Base-by-base conservation (phyloP, 2,888 invertebrate genomes). In the Caenorhabditis zanzibari region DNA sequence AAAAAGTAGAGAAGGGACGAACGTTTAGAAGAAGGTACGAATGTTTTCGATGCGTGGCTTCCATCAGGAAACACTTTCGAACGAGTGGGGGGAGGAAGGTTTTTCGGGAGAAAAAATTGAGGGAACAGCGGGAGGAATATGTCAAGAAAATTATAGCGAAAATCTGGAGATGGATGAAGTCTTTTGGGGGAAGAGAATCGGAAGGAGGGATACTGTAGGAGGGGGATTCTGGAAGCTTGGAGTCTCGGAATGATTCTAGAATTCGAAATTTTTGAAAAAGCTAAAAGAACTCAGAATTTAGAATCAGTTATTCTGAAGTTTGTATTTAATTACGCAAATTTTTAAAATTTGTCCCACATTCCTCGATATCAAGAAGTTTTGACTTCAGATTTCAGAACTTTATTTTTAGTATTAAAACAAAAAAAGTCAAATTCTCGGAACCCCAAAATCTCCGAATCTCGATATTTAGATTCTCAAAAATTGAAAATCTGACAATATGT, bases 21-120 rank as follows among this genome's bases (percentile, higher is more conserved):
- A 19, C 26, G 44, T 41, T 26, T 22, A 26, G 54, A 22, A 54
- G 54, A 22, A 54, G 54, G 74, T 64, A 74, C 63, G 64, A 74
- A 68, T 58, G 75, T 75, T 75, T 75, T 75, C 66, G 64, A 74
- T 74, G 74, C 61, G 61, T 24, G 24, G 59, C 49, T 64, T 64
- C 41, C 63, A 63, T 61, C 72, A 59, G 74, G 64, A 74, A 74
- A 74, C 74, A 74, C 74, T 74, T 64, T 64, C 35, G 32, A 44
- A 35, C 38, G 12, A 54, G 12, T 26, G 54, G 16, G 41, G 16
- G 6, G 19, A 61, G 61, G 24, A 47, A 47, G 47, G 47, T 56
- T 59, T 59, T 61, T 16, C 24, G 22, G 41, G 12, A 22, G 22
- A 59, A 16, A 44, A 9, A 47, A 12, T 38, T 38, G 38, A 38